Evolutionary conservation across 2,888 invertebrate species (phyloP), one percentile per base, ranked within the genome.

Genomic region (Zele albiditarsus): DNA sequence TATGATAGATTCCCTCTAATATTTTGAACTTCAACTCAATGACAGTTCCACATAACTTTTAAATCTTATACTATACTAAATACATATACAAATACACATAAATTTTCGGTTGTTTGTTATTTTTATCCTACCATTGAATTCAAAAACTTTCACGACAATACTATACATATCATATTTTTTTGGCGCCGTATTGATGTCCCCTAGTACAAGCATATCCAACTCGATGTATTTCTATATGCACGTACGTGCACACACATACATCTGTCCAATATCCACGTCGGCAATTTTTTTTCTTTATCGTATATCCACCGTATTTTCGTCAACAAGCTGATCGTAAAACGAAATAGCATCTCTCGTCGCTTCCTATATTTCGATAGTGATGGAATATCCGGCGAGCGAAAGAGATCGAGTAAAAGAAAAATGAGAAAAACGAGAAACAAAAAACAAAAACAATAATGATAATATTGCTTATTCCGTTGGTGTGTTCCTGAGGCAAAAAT

Each of bases 101-200:
- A 60, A 68, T 79, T 83, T 79, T 79, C 82, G 81, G 79, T 78
- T 79, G 80, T 83, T 84, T 81, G 80, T 82, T 74, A 74, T 78
- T 65, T 58, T 69, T 70, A 68, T 74, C 67, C 69, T 76, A 73
- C 71, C 23, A 53, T n/a, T 53, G 77, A 74, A 76, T 68, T 65
- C 71, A 63, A 53, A 63, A 73, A 53, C 53, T 69, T 75, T 75
- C 73, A 60, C 72, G 71, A 58, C 75, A 53, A 8, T 23, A 62
- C 42, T 63, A 53, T 58, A 67, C 63, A 73, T 74, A 65, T 75
- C 3, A n/a, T 5, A 23, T 53, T 79, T 60, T 60, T 77, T 74
- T 60, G 71, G 75, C 79, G 76, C 67, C 70, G 71, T 72, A 78
- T 79, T 75, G 75, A 75, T 79, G 74, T 77, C 46, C 71, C 46